Evolutionary conservation across 53 echinoderm and acorn worm genomes (phyloP).

Genomic region (Astropecten irregularis): DNA sequence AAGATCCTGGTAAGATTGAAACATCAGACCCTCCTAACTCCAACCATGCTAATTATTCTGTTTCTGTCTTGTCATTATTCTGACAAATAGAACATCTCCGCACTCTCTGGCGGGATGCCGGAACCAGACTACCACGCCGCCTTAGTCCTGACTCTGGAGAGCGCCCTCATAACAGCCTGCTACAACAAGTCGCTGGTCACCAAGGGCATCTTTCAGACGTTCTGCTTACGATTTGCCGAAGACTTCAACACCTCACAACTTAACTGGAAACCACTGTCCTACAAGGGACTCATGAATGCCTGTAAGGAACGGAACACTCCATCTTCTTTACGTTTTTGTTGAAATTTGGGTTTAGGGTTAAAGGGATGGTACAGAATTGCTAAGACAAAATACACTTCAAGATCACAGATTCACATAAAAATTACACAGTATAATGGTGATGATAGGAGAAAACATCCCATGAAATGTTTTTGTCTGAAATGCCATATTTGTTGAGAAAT

Average conservation of each 20-base stretch:
- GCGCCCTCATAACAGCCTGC: slow-evolving; percentile 84
- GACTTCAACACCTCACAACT: slow-evolving; percentile 84
- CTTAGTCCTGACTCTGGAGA: slow-evolving; percentile 85
- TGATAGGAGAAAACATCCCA: too few relatives aligned
- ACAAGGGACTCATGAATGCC: slow-evolving; percentile 75
- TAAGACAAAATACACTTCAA: too few relatives aligned
- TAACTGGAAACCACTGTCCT: slow-evolving; percentile 77
- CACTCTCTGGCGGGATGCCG: slow-evolving; percentile 52
- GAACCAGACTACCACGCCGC: slow-evolving; percentile 91
- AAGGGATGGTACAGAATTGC: too few relatives aligned
- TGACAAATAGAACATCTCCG: slow-evolving; percentile 31
- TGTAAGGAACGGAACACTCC: slow-evolving; percentile 47
- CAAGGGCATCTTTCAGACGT: slow-evolving; percentile 86
- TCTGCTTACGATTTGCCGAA: slow-evolving; percentile 94
- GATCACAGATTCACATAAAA: too few relatives aligned
- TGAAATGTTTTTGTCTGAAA: too few relatives aligned
- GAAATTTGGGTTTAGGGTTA: neutral
- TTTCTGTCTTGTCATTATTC: too few relatives aligned
- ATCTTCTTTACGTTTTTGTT: too few relatives aligned
- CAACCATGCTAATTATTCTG: too few relatives aligned
- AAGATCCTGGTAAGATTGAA: too few relatives aligned
- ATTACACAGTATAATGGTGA: too few relatives aligned
- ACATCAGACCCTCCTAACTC: too few relatives aligned
- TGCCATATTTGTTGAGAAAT: too few relatives aligned
- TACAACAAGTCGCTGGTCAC: slow-evolving; percentile 88